Evolutionary conservation across 1,140 invertebrate genomes (phyloP), one percentile per base, ranked within the genome.

Genomic region (Zaprionus ornatus): DNA sequence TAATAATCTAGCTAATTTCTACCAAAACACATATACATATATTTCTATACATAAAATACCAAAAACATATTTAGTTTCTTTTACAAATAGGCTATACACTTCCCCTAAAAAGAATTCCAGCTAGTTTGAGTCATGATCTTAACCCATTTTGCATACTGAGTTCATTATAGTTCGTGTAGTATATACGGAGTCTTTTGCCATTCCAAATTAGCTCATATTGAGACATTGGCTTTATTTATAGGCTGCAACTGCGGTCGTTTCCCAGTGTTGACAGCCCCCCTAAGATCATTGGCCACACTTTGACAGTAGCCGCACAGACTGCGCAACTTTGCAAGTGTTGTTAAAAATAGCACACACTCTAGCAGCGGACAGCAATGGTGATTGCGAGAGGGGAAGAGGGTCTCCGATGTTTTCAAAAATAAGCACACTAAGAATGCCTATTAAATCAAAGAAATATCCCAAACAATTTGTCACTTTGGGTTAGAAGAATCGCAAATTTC

Each of bases 251-350:
- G 70, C 55, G 19, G 52, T 13, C 32, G 29, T 32, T n/a, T 50
- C 45, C 45, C 45, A 27, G 12, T 75, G 80, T 76, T 88, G 84
- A 90, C 84, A 90, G 68, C 71, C 76, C 40, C 74, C 78, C 74
- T 80, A 79, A 88, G 85, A 87, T 87, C 83, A 88, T 87, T 87
- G 83, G 80, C 85, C 85, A 87, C 42, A 77, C 54, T 55, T 21
- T 57, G 56, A 45, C 40, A 66, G 55, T 27, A 23, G 37, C 29
- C 54, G 42, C 62, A n/a, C 21, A 48, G 71, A 77, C 75, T 85
- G 76, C 80, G 71, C 76, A 86, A 82, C 84, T 88, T 86, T 88
- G 80, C 80, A 82, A 82, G 64, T 55, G 37, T 17, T 52, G 54
- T 80, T 77, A 87, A 69, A 88, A 87, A 87, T 87, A 87, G 84